These are phyloP conservation scores for Orestias chungarensis DNA, from an alignment of 2,797 vertebrate genomes.

Conservation along the genomic window DNA sequence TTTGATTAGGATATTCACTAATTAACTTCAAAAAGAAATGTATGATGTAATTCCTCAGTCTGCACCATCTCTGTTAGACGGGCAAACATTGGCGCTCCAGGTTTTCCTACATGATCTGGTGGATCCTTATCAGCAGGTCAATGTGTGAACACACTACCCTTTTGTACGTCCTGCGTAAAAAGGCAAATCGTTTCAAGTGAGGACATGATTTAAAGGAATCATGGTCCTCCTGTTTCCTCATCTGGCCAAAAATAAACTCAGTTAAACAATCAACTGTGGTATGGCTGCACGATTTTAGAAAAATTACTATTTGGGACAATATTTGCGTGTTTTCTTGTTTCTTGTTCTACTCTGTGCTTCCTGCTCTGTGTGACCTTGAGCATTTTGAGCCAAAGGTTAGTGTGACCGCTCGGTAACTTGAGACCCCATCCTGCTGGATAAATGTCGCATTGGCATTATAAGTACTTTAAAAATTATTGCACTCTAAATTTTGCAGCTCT, in stretches of 20 bases:
- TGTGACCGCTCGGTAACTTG: too few relatives aligned
- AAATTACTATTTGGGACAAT: too few relatives aligned
- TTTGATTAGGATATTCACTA: neutral
- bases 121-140: neutral
- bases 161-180: neutral
- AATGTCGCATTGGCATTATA: too few relatives aligned
- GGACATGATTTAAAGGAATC: neutral
- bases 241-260: neutral
- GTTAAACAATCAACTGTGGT: too few relatives aligned
- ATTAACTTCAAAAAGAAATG: neutral
- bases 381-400: too few relatives aligned
- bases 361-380: too few relatives aligned
- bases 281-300: too few relatives aligned
- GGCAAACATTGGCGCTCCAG: neutral
- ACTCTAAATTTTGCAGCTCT: too few relatives aligned
- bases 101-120: constrained; percentile 6
- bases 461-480: too few relatives aligned
- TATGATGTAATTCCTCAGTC: neutral
- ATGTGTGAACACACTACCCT: neutral
- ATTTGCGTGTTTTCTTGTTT: too few relatives aligned
- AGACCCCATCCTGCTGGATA: too few relatives aligned
- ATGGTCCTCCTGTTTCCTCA: neutral
- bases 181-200: neutral
- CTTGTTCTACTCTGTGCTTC: too few relatives aligned
- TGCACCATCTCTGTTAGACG: neutral